These are phyloP conservation scores for Echinarachnius parma DNA, from an alignment of 53 echinoderm and acorn worm species.

Conservation along the genomic window DNA sequence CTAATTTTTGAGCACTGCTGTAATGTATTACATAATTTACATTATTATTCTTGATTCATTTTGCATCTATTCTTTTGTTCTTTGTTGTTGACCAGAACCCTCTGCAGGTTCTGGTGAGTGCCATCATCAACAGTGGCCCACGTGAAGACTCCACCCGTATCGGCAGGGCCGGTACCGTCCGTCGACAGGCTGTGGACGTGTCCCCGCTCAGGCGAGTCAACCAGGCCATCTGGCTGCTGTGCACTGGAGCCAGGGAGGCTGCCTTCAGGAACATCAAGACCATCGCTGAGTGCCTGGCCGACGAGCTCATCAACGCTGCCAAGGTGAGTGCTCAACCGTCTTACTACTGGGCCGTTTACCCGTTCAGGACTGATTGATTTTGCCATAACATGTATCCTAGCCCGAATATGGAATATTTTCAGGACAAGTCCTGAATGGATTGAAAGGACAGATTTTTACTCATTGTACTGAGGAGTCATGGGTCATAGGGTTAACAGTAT, in stretches of 20 bases:
- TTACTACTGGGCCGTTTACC: too few relatives aligned
- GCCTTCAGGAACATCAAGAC: conserved; percentile 99
- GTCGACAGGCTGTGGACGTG: conserved; percentile 96
- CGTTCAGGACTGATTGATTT: too few relatives aligned
- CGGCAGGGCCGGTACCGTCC: conserved; percentile 95
- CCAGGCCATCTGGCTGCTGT: conserved; percentile 99
- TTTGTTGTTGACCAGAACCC: conserved; percentile 62
- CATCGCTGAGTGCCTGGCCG: conserved; percentile 95
- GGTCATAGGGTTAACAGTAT: too few relatives aligned
- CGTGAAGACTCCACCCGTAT: conserved; percentile 98
- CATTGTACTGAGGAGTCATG: too few relatives aligned
- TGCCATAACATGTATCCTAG: too few relatives aligned
- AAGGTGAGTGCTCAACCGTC: conserved; percentile 90
- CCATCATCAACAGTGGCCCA: conserved; percentile 98
- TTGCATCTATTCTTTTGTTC: neutral
- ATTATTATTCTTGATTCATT: too few relatives aligned
- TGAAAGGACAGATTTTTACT: too few relatives aligned
- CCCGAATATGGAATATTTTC: too few relatives aligned
- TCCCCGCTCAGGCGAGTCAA: conserved; percentile 94
- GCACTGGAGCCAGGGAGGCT: conserved; percentile 96
- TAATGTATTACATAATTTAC: too few relatives aligned
- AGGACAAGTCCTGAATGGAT: too few relatives aligned
- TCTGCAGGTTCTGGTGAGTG: conserved; percentile 85
- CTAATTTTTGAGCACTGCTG: too few relatives aligned
- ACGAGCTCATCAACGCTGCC: conserved; percentile 98